Evolutionary conservation across 2,797 vertebrate species (phyloP), one percentile per base, ranked within the genome.

Genomic region (Tolypeutes matacus): DNA sequence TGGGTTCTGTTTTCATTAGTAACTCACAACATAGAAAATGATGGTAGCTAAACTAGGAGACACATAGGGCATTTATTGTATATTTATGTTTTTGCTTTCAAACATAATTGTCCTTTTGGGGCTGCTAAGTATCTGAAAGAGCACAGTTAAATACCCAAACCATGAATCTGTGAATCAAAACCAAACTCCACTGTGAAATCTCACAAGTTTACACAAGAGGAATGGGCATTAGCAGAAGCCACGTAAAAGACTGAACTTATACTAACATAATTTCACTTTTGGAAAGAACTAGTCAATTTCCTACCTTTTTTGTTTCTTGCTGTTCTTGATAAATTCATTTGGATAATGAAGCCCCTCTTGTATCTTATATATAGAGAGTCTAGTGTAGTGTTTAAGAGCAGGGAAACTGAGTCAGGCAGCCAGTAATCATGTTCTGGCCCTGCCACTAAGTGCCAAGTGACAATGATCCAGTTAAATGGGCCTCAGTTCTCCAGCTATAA

Each of bases 401-500:
- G 81, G 53, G n/a, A 83, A 12, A 56, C 0, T 4, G n/a, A 46
- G 39, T 17, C 15, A 67, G 56, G 39, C 0, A 7, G 49, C 39
- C 34, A 14, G 51, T n/a, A 25, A 78, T 72, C 42, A 36, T 1
- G 14, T 18, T 67, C n/a, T 53, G 60, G 60, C 2, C 27, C 39
- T 49, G 42, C 42, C 18, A 53, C 17, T 31, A 84, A 64, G 56
- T 81, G 82, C 51, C 51, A 58, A 93, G 76, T 53, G 86, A 69
- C 69, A 95, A 89, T 1, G n/a, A 73, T 46, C 65, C 78, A 86
- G 70, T 64, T 95, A 89, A 81, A 91, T 53, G 75, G 64, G 72
- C 12, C 86, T 75, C 25, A 18, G 65, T 91, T 85, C 67, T 67
- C 93, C 62, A 89, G 51, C 80, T 87, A 69, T 81, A 91, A 96